Evolutionary conservation across 2,888 invertebrate genomes (phyloP).

Genomic region (Anthrax anthrax): DNA sequence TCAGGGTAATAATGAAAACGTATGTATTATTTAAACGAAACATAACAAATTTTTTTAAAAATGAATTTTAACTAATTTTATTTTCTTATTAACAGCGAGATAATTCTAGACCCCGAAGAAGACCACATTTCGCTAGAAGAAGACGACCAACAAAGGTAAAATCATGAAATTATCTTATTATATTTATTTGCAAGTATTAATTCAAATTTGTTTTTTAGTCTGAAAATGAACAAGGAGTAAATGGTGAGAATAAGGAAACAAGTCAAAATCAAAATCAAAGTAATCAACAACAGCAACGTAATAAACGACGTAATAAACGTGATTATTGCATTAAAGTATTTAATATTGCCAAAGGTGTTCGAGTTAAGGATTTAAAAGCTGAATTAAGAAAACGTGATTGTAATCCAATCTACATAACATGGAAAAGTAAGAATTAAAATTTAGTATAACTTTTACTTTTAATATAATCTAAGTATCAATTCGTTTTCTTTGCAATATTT

Average conservation of each 20-base stretch:
- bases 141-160: slow-evolving; percentile 25
- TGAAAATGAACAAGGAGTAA: slow-evolving; percentile 31
- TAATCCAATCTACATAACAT: slow-evolving; percentile 60
- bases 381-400: slow-evolving; percentile 59
- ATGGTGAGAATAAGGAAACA: slow-evolving; percentile 24
- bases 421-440: slow-evolving; percentile 40
- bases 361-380: slow-evolving; percentile 60
- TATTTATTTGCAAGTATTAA: too few species aligned
- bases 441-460: neutral
- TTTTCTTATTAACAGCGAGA: slow-evolving; percentile 6
- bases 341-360: slow-evolving; percentile 54
- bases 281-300: neutral
- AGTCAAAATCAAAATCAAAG: neutral
- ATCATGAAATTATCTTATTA: too few species aligned
- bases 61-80: neutral
- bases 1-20: slow-evolving; percentile 24
- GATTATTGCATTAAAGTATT: slow-evolving; percentile 42
- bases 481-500: neutral
- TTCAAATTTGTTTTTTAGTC: slow-evolving; percentile 16
- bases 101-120: slow-evolving; percentile 6
- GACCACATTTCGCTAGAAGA: neutral
- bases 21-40: slow-evolving; percentile 10
- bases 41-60: too few species aligned
- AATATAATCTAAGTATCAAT: neutral
- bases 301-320: slow-evolving; percentile 13